These are phyloP conservation scores for Forbesichthys papilliferus DNA, from an alignment of 2,113 vertebrate genomes.

Conservation along the genomic window DNA sequence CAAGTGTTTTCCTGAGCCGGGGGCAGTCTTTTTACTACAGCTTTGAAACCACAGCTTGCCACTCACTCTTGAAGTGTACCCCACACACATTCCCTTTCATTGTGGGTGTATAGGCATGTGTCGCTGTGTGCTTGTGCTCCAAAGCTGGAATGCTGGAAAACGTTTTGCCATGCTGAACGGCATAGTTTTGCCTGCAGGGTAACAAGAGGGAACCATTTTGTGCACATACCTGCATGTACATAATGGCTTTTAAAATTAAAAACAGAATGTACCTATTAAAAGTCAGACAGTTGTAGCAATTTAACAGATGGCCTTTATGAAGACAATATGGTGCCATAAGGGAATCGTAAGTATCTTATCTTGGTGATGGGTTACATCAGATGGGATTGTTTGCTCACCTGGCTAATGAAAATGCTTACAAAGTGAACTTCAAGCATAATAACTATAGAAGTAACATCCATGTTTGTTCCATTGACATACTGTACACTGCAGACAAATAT, in stretches of 20 bases:
- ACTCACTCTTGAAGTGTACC: conserved; percentile 16
- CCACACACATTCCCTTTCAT: conserved; percentile 3
- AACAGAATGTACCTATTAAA: too few species aligned
- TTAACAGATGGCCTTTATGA: conserved; percentile 8
- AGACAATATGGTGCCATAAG: conserved; percentile 9
- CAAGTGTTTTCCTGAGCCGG: conserved; percentile 32
- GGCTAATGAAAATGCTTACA: too few species aligned
- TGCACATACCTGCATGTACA: too few species aligned
- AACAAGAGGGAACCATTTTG: too few species aligned
- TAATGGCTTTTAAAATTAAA: too few species aligned
- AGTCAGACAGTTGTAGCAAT: not conserved
- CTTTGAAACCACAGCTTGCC: conserved; percentile 22
- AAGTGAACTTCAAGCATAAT: too few species aligned
- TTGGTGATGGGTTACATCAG: too few species aligned
- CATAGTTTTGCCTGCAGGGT: conserved; percentile 23
- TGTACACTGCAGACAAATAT: too few species aligned
- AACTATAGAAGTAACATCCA: too few species aligned
- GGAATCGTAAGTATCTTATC: too few species aligned
- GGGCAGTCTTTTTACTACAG: conserved; percentile 19
- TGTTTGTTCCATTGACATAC: too few species aligned
- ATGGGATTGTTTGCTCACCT: too few species aligned
- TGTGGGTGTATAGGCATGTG: conserved; percentile 10
- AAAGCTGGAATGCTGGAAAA: conserved; percentile 13
- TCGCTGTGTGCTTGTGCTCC: conserved; percentile 8
- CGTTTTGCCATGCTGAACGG: not conserved